Conservation (phyloP, 2,888 invertebrate genomes). For the Lasiommata megera region DNA sequence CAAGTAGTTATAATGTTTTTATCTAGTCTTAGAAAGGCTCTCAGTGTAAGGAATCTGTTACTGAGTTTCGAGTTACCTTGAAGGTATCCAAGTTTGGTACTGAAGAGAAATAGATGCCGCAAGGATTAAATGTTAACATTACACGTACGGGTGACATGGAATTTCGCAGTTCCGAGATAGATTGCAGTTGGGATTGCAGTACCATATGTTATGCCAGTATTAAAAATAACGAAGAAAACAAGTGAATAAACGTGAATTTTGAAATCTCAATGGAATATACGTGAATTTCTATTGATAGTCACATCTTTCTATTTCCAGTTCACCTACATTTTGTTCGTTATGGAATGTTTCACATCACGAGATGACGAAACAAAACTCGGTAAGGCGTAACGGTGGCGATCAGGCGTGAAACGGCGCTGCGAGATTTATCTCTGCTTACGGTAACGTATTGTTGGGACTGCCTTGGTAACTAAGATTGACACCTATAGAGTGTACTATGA, state of each 20-base stretch:
- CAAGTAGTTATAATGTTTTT: no score
- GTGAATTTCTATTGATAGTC: conserved; percentile 1
- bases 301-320: conserved; percentile 12
- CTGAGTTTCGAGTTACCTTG: no score
- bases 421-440: conserved; percentile 37
- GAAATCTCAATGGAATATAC: not conserved
- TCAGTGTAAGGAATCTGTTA: no score
- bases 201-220: no score
- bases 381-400: conserved; percentile 55
- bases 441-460: conserved; percentile 31
- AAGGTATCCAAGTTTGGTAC: no score
- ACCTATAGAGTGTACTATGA: no score
- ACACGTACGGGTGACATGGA: no score
- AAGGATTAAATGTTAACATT: no score
- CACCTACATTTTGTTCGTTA: conserved; percentile 16
- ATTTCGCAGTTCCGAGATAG: no score
- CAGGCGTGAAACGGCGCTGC: conserved; percentile 59
- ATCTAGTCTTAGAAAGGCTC: no score
- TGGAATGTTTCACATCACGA: conserved; percentile 34
- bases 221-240: not conserved
- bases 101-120: no score
- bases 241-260: not conserved
- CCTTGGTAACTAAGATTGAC: conserved; percentile 14
- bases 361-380: conserved; percentile 58
- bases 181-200: no score